Conservation (phyloP, 2,888 invertebrate species). For the Punctoribates punctum region DNA sequence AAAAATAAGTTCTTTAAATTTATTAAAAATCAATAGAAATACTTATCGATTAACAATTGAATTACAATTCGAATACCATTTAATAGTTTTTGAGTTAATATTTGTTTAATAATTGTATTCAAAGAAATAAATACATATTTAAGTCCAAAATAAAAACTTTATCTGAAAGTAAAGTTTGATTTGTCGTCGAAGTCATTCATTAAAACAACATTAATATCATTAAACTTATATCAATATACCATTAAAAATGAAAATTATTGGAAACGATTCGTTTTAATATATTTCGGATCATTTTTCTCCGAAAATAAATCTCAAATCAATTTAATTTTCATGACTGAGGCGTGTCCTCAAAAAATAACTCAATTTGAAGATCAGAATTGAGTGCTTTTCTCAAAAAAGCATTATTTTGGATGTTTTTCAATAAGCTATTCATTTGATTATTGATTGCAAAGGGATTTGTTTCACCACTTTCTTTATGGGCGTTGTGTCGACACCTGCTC, state of each 20-base stretch:
- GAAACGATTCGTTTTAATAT: too few species aligned
- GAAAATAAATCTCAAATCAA: background rate
- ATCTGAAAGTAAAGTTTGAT: background rate
- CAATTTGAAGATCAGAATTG: background rate
- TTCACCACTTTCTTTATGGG: background rate
- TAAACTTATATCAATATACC: constrained; percentile 14
- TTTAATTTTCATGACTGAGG: background rate
- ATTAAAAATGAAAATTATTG: background rate
- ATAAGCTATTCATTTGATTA: background rate
- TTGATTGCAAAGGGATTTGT: background rate
- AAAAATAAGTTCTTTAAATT: too few species aligned
- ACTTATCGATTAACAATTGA: too few species aligned
- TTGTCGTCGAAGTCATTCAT: background rate
- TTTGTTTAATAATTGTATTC: background rate
- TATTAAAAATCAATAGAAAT: too few species aligned
- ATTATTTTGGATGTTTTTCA: background rate
- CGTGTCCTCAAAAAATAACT: background rate
- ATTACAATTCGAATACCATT: too few species aligned
- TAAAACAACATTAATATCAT: background rate
- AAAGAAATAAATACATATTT: too few species aligned
- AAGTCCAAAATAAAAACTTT: background rate
- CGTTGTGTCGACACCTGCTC: constrained; percentile 12
- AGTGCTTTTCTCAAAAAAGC: background rate
- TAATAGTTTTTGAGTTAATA: too few species aligned
- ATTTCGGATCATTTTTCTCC: too few species aligned